Percentiles rank a stretch among this genome's conserved stretches.
Evolutionary conservation across 2,113 vertebrate genomes (phyloP).

Genomic region (Pterophyllum scalare): DNA sequence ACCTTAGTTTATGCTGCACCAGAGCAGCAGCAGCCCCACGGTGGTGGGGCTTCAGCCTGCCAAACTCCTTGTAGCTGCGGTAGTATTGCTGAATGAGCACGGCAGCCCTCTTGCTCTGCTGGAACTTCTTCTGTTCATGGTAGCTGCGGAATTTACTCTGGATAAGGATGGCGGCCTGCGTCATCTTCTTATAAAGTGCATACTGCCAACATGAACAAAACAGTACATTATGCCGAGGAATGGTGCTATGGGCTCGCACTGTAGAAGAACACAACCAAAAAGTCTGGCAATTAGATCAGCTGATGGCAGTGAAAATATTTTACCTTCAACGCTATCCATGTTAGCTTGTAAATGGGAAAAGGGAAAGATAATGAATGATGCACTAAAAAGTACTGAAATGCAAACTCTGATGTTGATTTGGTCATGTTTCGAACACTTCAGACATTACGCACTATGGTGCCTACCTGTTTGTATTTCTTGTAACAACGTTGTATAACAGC

Average conservation of each 20-base stretch:
- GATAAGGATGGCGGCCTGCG: slow-evolving; percentile 99
- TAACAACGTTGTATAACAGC: slow-evolving; percentile 98
- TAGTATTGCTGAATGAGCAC: slow-evolving; percentile 99
- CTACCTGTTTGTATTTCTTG: slow-evolving; percentile 99
- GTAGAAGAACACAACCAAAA: background rate
- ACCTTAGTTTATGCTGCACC: slow-evolving; percentile 87
- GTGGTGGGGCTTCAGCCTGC: slow-evolving; percentile 88
- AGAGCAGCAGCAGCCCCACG: slow-evolving; percentile 86
- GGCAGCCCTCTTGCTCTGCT: slow-evolving; percentile 95
- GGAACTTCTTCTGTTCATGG: slow-evolving; percentile 96
- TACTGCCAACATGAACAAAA: slow-evolving; percentile 82
- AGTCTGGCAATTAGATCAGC: background rate
- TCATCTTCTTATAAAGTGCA: slow-evolving; percentile 99
- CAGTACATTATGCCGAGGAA: background rate
- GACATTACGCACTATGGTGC: background rate
- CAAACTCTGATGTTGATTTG: background rate
- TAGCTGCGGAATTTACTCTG: slow-evolving; percentile 99
- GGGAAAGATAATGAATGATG: slow-evolving; percentile 47
- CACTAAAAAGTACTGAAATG: background rate
- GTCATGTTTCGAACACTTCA: background rate
- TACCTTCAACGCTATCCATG: slow-evolving; percentile 99
- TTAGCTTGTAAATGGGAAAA: slow-evolving; percentile 91
- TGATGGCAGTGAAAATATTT: slow-evolving; percentile 59
- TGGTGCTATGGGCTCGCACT: background rate
- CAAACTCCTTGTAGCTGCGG: slow-evolving; percentile 94